These are phyloP conservation scores for Crocidura indochinensis DNA, from an alignment of 2,797 vertebrate species.

Conservation along the genomic window DNA sequence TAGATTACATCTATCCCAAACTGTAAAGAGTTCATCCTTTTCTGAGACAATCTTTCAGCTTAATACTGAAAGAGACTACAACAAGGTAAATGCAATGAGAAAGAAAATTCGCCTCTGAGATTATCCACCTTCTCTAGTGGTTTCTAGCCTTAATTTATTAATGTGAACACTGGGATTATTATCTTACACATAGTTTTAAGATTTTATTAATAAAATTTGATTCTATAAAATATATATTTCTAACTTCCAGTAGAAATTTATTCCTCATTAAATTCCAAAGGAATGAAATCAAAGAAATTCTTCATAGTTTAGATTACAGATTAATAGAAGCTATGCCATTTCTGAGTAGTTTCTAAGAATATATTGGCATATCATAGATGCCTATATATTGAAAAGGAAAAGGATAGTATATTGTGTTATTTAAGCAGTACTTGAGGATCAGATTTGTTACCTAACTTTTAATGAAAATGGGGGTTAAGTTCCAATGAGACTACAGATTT, in stretches of 20 bases:
- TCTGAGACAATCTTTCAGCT: not conserved
- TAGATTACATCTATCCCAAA: not conserved
- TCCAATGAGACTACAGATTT: not conserved
- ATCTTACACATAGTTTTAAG: not conserved
- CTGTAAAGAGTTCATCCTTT: not conserved
- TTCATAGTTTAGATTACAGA: not conserved
- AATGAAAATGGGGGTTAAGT: not conserved
- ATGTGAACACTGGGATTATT: not conserved
- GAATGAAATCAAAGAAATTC: not conserved
- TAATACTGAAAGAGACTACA: not conserved
- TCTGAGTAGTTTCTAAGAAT: not conserved
- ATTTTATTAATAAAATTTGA: not conserved
- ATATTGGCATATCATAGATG: not conserved
- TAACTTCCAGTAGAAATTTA: constrained; percentile 1
- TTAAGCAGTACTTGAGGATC: not conserved
- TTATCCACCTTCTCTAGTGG: not conserved
- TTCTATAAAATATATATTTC: not conserved
- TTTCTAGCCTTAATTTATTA: not conserved
- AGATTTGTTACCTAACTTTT: not conserved
- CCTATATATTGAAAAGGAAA: not conserved
- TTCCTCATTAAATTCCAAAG: constrained; percentile 33
- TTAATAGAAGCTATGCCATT: not conserved
- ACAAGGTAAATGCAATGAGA: not conserved
- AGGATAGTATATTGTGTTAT: not conserved
- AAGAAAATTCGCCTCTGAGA: not conserved